Conservation (phyloP, 2,888 invertebrate species). For the Melanotus villosus region DNA sequence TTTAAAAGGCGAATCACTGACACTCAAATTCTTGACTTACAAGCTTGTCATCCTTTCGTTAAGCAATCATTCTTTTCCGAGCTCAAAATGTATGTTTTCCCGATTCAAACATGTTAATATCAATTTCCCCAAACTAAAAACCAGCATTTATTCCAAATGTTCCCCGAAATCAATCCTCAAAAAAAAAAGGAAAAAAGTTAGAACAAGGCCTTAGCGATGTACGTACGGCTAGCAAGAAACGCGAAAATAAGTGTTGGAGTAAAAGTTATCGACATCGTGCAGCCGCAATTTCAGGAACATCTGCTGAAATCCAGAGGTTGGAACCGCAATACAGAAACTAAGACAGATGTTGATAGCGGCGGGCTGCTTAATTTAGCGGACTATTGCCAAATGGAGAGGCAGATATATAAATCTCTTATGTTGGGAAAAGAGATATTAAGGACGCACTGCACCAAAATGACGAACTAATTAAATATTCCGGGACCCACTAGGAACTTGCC, state of each 20-base stretch:
- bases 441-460: slow-evolving; percentile 24
- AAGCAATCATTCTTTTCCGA: too few relatives aligned
- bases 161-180: too few relatives aligned
- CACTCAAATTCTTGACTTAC: too few relatives aligned
- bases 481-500: background rate
- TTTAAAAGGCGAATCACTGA: too few relatives aligned
- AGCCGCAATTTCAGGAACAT: slow-evolving; percentile 40
- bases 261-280: slow-evolving; percentile 40
- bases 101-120: too few relatives aligned
- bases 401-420: slow-evolving; percentile 32
- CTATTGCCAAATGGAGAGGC: slow-evolving; percentile 36
- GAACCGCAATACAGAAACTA: slow-evolving; percentile 43
- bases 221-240: slow-evolving; percentile 1
- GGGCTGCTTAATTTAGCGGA: slow-evolving; percentile 39
- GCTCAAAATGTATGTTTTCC: too few relatives aligned
- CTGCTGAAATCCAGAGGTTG: slow-evolving; percentile 37
- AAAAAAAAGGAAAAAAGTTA: too few relatives aligned
- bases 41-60: too few relatives aligned
- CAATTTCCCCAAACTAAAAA: too few relatives aligned
- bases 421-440: slow-evolving; percentile 9
- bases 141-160: too few relatives aligned
- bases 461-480: slow-evolving; percentile 29
- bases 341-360: slow-evolving; percentile 46
- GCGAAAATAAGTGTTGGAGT: slow-evolving; percentile 33
- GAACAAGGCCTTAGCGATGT: background rate